These are phyloP conservation scores for Cairina moschata DNA, from an alignment of 2,113 vertebrate genomes.

Conservation along the genomic window DNA sequence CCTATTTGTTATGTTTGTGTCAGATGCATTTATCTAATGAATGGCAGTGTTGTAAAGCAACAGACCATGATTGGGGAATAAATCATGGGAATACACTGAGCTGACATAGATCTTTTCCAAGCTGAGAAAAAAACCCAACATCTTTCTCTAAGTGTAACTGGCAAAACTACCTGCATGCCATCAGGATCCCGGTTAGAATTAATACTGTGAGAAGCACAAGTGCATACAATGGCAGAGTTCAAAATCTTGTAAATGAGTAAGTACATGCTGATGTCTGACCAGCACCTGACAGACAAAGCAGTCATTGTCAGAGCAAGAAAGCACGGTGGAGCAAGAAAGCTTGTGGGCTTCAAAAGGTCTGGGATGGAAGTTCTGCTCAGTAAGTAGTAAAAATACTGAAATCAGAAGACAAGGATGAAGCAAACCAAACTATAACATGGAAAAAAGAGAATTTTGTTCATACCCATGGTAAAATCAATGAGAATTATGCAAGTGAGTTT, in stretches of 20 bases:
- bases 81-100: not conserved
- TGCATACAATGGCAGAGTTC: not conserved
- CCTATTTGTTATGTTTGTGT: not conserved
- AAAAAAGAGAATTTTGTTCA: not conserved
- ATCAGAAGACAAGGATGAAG: not conserved
- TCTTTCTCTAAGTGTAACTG: not conserved
- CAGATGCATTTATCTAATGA: not conserved
- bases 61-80: not conserved
- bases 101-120: not conserved
- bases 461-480: not conserved
- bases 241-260: not conserved
- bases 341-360: not conserved
- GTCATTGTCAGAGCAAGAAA: not conserved
- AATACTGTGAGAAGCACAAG: not conserved
- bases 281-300: not conserved
- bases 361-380: not conserved
- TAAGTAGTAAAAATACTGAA: not conserved
- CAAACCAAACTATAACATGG: not conserved
- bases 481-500: not conserved
- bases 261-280: not conserved
- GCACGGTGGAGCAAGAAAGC: not conserved
- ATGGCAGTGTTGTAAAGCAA: not conserved
- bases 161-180: not conserved
- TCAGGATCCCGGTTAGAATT: not conserved
- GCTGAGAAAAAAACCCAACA: not conserved